A percentile compares a stretch with the other conserved stretches of the same genome.
Evolutionary conservation across 2,797 vertebrate genomes (phyloP).

Genomic region (Crotalus adamanteus): DNA sequence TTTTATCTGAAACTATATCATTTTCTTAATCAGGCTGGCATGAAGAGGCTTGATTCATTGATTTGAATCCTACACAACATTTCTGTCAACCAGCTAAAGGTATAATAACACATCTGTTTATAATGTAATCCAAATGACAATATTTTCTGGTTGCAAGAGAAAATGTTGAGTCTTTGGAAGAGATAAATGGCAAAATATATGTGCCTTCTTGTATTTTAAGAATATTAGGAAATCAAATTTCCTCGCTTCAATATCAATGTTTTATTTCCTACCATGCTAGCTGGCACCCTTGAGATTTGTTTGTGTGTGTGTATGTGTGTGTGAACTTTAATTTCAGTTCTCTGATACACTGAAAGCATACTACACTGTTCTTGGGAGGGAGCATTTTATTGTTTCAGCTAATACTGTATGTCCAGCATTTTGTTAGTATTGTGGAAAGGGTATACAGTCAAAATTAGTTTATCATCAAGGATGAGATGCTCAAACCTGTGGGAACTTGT

Average conservation of each 20-base stretch:
- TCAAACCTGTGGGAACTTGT: background rate
- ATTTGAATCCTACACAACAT: background rate
- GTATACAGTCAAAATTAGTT: background rate
- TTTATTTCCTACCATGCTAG: background rate
- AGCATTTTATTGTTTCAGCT: background rate
- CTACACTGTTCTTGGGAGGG: background rate
- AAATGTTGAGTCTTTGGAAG: background rate
- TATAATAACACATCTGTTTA: background rate
- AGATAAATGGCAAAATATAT: background rate
- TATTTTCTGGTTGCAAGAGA: background rate
- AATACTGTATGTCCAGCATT: background rate
- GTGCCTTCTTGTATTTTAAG: background rate
- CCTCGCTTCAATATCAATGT: background rate
- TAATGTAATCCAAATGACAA: background rate
- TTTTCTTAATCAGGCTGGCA: background rate
- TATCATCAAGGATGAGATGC: background rate
- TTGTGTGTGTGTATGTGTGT: background rate
- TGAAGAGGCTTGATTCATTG: background rate
- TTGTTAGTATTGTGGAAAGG: background rate
- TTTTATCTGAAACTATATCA: background rate
- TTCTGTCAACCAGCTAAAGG: background rate
- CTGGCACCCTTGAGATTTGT: no score
- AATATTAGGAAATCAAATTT: background rate
- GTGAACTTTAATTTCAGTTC: background rate
- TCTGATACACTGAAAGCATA: background rate